Conservation (phyloP, 1,140 invertebrate genomes). For the Neomicropteryx cornuta region DNA sequence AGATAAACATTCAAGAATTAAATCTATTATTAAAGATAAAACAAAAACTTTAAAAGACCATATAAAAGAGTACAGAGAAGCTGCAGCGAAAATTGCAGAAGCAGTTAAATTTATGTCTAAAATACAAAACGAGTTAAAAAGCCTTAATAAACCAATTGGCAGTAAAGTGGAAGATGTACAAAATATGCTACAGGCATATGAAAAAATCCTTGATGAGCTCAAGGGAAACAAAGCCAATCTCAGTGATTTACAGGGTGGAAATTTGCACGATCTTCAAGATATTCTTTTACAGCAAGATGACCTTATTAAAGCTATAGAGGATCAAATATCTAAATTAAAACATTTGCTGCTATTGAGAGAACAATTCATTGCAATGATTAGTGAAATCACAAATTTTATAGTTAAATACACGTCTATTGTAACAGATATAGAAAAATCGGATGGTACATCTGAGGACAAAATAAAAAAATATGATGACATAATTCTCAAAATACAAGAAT, state of each 20-base stretch:
- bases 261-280: slow-evolving; percentile 63
- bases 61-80: slow-evolving; percentile 68
- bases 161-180: slow-evolving; percentile 75
- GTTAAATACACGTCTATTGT: slow-evolving; percentile 79
- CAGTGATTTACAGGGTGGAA: slow-evolving; percentile 62
- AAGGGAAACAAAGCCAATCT: slow-evolving; percentile 71
- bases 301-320: slow-evolving; percentile 68
- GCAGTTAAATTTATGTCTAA: slow-evolving; percentile 67
- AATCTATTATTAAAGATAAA: slow-evolving; percentile 63
- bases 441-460: slow-evolving; percentile 71
- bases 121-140: slow-evolving; percentile 72
- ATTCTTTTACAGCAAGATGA: slow-evolving; percentile 76
- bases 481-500: slow-evolving; percentile 74
- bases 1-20: slow-evolving; percentile 63
- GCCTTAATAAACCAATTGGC: slow-evolving; percentile 75
- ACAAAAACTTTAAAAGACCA: slow-evolving; percentile 57
- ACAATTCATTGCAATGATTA: slow-evolving; percentile 74
- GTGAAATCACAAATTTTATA: slow-evolving; percentile 79
- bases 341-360: slow-evolving; percentile 70
- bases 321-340: slow-evolving; percentile 67
- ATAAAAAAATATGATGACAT: slow-evolving; percentile 81
- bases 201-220: slow-evolving; percentile 66
- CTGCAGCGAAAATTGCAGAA: slow-evolving; percentile 64
- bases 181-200: slow-evolving; percentile 63
- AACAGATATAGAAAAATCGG: slow-evolving; percentile 70